Conservation (phyloP, 2,113 vertebrate species). For the Nanorana parkeri region DNA sequence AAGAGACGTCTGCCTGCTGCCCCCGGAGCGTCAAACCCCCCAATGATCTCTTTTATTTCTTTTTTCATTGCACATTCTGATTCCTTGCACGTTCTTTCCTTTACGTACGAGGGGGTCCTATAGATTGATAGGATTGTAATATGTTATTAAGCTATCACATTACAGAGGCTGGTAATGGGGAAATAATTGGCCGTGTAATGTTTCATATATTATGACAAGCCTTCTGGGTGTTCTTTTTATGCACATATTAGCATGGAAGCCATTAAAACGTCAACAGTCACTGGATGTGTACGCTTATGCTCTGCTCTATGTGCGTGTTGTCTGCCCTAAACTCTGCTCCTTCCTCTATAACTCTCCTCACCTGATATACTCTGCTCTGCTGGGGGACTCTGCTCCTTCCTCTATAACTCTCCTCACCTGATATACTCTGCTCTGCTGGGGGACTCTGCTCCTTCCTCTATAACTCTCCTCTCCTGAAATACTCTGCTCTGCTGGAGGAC, state of each 20-base stretch:
- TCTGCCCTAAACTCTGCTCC: not conserved
- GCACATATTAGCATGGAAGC: conserved; percentile 60
- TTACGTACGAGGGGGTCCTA: not conserved
- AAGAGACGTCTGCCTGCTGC: not conserved
- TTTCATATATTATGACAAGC: conserved; percentile 54
- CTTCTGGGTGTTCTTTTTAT: conserved; percentile 57
- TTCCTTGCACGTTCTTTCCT: not conserved
- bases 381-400: no score
- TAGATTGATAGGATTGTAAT: not conserved
- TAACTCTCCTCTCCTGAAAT: no score
- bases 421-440: no score
- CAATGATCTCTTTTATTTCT: not conserved
- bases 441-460: no score
- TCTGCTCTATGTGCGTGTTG: not conserved
- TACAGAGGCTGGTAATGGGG: conserved; percentile 1
- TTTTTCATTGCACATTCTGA: not conserved
- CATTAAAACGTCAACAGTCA: conserved; percentile 42
- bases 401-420: no score
- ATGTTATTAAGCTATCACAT: conserved; percentile 54
- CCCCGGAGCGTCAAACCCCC: conserved; percentile 8
- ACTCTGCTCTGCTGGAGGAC: no score
- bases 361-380: no score
- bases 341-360: no score
- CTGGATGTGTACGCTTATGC: conserved; percentile 6
- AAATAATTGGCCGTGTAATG: conserved; percentile 35